Evolutionary conservation across 2,888 invertebrate genomes (phyloP).

Genomic region (Limnephilus marmoratus): DNA sequence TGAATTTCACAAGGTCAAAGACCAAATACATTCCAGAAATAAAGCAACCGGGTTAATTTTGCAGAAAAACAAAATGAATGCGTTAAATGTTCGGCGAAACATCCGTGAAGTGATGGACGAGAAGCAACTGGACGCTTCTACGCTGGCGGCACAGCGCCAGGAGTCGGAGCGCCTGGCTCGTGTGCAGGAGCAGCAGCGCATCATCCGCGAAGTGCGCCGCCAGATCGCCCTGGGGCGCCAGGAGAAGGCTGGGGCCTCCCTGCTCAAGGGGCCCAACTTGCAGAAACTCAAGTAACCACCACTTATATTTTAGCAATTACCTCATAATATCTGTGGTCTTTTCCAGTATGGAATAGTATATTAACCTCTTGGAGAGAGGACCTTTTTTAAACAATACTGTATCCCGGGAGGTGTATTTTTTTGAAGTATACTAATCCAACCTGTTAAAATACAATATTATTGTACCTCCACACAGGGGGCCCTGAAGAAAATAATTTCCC

Average conservation of each 20-base stretch:
- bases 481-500: too few species aligned
- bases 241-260: slow-evolving; percentile 81
- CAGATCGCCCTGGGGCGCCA: slow-evolving; percentile 87
- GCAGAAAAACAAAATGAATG: slow-evolving; percentile 72
- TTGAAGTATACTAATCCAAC: too few species aligned
- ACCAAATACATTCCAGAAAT: neutral
- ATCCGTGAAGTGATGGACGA: slow-evolving; percentile 96
- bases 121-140: slow-evolving; percentile 94
- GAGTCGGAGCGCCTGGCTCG: slow-evolving; percentile 92
- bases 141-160: slow-evolving; percentile 93
- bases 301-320: neutral
- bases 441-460: too few species aligned
- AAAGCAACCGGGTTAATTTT: slow-evolving; percentile 56
- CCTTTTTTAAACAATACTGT: neutral
- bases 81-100: slow-evolving; percentile 86
- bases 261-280: slow-evolving; percentile 72
- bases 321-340: too few species aligned
- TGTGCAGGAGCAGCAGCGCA: slow-evolving; percentile 90
- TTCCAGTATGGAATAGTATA: neutral
- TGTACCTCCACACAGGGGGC: too few species aligned
- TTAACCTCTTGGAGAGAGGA: too few species aligned
- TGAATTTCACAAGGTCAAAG: neutral
- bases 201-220: slow-evolving; percentile 88
- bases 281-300: slow-evolving; percentile 74
- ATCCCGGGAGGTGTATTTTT: neutral